Base-by-base conservation (phyloP, 2,113 vertebrate genomes). In the Aspiorhynchus laticeps region DNA sequence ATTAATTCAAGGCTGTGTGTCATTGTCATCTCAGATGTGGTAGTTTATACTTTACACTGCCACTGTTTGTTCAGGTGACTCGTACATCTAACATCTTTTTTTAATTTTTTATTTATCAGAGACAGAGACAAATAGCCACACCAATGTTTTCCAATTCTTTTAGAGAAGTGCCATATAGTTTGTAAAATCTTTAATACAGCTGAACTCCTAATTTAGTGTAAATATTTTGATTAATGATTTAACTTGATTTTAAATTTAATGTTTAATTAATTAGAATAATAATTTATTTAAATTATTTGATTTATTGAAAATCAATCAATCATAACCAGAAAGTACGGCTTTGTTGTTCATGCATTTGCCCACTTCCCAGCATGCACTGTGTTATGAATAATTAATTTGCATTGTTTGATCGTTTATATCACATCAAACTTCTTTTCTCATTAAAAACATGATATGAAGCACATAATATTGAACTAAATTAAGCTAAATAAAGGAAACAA, bases 31-130 rank as follows among this genome's bases (percentile, higher is more conserved):
- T 65, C 73, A 69, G 61, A 81, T 61, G 12, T 9, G 26, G 19
- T 31, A 2, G 48, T 43, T 59, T 48, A 53, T 11, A 59, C 26
- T 1, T 12, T 24, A 46, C 53, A 28, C 17, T 46, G 56, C 31
- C 19, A 43, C 15, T 69, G 71, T 86, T 77, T 89, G 83, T 87
- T 73, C 46, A 83, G 61, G 85, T 59, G 41, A 48, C 73, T 43
- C 41, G 0, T 76, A 46, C n/a, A 28, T 48, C 7, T 26, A 28
- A 76, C n/a, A 48, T 46, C 41, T 15, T 33, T 33, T 33, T 33
- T 33, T 33, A 5, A 14, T 12, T 38, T 10, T 28, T 63, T 0
- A 5, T 65, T 65, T 65, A 31, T 28, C 5, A 65, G 5, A 5
- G 61, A 61, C 59, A 59, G 21, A 61, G 56, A 61, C 21, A 61